Evolutionary conservation across 1,140 invertebrate genomes (phyloP).

Genomic region (Lordiphosa clarofinis): DNA sequence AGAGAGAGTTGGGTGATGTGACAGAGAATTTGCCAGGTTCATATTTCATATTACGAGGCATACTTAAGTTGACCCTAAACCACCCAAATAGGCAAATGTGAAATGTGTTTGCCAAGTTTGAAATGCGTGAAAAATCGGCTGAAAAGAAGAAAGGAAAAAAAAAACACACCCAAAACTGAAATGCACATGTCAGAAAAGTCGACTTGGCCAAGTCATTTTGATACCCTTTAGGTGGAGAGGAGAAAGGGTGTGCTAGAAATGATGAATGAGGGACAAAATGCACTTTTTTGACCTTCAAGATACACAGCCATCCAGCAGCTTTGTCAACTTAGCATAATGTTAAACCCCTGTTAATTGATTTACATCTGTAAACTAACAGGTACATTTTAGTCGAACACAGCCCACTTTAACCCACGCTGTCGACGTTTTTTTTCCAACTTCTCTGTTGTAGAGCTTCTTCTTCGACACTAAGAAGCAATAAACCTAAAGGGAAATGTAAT

Average conservation of each 20-base stretch:
- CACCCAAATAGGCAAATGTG: conserved; percentile 65
- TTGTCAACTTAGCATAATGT: too few relatives aligned
- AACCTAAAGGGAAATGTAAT: conserved; percentile 80
- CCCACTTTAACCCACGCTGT: not conserved
- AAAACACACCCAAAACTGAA: conserved; percentile 37
- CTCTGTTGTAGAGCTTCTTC: conserved; percentile 56
- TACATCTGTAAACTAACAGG: too few relatives aligned
- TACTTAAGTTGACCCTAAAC: conserved; percentile 48
- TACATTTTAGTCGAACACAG: not conserved
- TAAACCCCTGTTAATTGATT: too few relatives aligned
- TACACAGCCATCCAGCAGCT: too few relatives aligned
- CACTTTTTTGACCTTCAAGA: too few relatives aligned
- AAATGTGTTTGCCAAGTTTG: conserved; percentile 60
- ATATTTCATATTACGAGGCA: conserved; percentile 46
- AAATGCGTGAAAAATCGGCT: conserved; percentile 75
- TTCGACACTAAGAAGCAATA: conserved; percentile 78
- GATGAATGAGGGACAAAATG: too few relatives aligned
- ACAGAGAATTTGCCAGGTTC: conserved; percentile 30
- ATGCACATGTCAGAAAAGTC: conserved; percentile 60
- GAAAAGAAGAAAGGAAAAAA: conserved; percentile 14
- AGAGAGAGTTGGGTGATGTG: conserved; percentile 8
- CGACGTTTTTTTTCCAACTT: conserved; percentile 3
- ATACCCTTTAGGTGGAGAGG: not conserved
- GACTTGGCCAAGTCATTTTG: conserved; percentile 63
- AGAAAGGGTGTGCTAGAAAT: too few relatives aligned